Evolutionary conservation across 92 coral and sea anemone species (phyloP), one percentile per base, ranked within the genome.

Genomic region (Diadumene lineata): DNA sequence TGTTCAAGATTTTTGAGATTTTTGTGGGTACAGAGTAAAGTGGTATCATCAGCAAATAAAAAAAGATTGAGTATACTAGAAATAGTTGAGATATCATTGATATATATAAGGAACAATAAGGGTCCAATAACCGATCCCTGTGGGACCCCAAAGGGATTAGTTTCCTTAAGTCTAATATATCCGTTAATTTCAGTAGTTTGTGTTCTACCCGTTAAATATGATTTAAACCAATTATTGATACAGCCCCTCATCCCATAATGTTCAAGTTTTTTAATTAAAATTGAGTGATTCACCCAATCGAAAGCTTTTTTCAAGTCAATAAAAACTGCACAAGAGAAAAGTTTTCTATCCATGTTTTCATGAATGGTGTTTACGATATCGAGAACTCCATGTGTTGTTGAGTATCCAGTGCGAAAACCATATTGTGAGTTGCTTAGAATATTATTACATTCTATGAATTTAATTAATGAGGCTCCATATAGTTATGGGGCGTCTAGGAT

Each of bases 121-220:
- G 70, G 85, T 32, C 88, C 85, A 15, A 84, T 68, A 16, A 79
- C 80, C 7, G 85, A 84, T 19, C 88, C 88, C 62, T 83, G 88
- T 0, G 84, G 74, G 22, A 71, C 67, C 34, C 72, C 84, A 46
- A 58, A 74, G 63, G 69, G 43, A 29, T 28, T 63, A 17, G n/a
- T 15, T 2, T 63, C 68, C 28, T 63, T 63, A 15, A 3, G 34
- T 4, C 38, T 29, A 63, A 33, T 63, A 55, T 34, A 51, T 34
- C 4, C 61, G 23, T 50, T 66, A 30, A 82, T 68, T 70, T 82
- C 72, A 9, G 73, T 69, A 16, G 82, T 75, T 48, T 82, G 81
- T 0, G 32, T 48, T 57, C 86, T 63, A 24, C 61, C 66, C 16
- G 11, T 64, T 9, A 75, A 43, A 70, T 82, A 82, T 11, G 86